A percentile compares a stretch with the other conserved stretches of the same genome.
Evolutionary conservation across 2,797 vertebrate genomes (phyloP).

Genomic region (Cuculus canorus): DNA sequence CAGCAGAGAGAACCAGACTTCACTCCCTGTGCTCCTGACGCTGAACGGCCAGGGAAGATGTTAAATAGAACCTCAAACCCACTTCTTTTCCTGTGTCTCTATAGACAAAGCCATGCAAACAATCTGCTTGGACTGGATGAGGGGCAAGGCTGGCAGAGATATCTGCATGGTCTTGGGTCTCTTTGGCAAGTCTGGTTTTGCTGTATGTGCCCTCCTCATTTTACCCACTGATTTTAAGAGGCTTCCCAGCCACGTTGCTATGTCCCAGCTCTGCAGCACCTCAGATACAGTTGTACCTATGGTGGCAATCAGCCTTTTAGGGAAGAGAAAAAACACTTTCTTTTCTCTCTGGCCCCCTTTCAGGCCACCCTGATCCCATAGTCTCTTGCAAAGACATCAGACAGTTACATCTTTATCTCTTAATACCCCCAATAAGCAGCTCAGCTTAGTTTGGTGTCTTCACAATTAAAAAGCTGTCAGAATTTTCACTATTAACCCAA

Average conservation of each 20-base stretch:
- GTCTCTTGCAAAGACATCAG: neutral
- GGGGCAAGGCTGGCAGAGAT: neutral
- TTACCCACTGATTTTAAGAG: neutral
- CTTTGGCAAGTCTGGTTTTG: neutral
- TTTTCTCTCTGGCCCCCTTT: neutral
- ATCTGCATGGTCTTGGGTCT: neutral
- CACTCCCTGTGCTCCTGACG: neutral
- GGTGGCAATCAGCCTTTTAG: fast-evolving
- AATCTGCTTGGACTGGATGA: neutral
- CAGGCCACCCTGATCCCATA: neutral
- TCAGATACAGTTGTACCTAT: fast-evolving
- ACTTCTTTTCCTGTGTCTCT: neutral
- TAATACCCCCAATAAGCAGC: neutral
- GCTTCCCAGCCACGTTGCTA: fast-evolving
- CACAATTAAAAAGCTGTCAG: neutral
- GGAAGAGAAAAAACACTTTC: neutral
- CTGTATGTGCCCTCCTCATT: neutral
- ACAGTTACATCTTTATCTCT: neutral
- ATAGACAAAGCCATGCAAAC: neutral
- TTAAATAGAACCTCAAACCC: neutral
- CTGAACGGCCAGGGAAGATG: neutral
- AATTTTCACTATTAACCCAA: neutral
- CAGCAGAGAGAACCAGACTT: neutral
- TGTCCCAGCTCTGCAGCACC: neutral
- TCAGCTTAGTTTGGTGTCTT: neutral